A percentile compares a stretch with the other conserved stretches of the same genome.
phyloP scores from a whole-genome alignment of 2,113 vertebrate species.

The Gopherus evgoodei region DNA sequence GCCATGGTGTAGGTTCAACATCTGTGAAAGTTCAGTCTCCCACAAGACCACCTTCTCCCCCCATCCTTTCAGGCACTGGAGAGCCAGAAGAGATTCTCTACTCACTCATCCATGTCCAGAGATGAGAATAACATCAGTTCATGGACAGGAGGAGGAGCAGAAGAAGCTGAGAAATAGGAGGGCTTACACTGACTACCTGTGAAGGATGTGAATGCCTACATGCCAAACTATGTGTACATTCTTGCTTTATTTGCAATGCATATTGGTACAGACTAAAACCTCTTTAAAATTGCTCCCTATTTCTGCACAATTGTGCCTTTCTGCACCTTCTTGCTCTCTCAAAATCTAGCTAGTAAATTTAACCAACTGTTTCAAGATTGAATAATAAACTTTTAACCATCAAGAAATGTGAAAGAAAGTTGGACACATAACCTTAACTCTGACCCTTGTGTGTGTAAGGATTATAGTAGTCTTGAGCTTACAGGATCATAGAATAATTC shows the following conservation, averaged over 20 bases:
- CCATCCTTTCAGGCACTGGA: neutral
- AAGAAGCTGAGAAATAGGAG: neutral
- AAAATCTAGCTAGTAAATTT: neutral
- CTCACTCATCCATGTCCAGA: neutral
- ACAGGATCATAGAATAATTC: neutral
- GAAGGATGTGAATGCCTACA: neutral
- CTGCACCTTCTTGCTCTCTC: neutral
- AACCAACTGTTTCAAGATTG: neutral
- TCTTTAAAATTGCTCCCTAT: neutral
- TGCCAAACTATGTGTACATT: neutral
- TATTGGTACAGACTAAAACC: neutral
- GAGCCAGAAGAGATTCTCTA: neutral
- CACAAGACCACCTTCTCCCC: neutral
- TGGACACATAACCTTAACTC: neutral
- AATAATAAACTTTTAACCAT: neutral
- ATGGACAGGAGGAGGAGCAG: neutral
- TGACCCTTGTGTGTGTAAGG: neutral
- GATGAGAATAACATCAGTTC: neutral
- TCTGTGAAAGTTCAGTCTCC: neutral
- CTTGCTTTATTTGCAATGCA: neutral
- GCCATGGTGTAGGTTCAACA: neutral
- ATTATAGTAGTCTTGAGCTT: neutral
- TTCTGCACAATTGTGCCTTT: neutral
- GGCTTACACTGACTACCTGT: too few species aligned
- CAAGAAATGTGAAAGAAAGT: neutral